phyloP scores from a whole-genome alignment of 2,888 invertebrate species.

The Diaprepes abbreviatus region DNA sequence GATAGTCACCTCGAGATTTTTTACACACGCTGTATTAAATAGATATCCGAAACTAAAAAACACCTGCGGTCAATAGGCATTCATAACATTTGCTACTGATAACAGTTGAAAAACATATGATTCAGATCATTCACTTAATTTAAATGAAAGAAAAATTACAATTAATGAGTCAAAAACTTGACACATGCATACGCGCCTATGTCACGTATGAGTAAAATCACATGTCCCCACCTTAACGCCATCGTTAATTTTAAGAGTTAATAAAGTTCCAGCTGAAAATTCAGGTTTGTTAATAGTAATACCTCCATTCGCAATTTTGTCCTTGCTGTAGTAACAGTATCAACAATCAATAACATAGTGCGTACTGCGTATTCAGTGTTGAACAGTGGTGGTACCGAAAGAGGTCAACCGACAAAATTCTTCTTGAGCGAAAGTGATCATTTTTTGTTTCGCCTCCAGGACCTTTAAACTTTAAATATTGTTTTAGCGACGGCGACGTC shows the following conservation, averaged over 20 bases:
- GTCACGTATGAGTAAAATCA: conserved; percentile 28
- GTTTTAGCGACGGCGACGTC: too few relatives aligned
- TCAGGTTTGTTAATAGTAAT: conserved; percentile 8
- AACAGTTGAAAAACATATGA: conserved; percentile 20
- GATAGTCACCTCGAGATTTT: too few relatives aligned
- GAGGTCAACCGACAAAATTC: conserved; percentile 32
- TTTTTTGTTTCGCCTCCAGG: conserved; percentile 15
- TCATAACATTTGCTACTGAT: too few relatives aligned
- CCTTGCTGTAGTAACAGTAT: conserved; percentile 35
- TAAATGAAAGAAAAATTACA: conserved; percentile 35
- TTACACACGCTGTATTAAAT: too few relatives aligned
- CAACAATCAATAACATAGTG: conserved; percentile 23
- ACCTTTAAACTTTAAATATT: conserved; percentile 43
- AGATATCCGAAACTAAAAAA: too few relatives aligned
- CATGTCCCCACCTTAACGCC: conserved; percentile 31
- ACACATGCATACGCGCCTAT: conserved; percentile 30
- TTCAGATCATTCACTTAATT: conserved; percentile 32
- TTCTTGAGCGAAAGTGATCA: conserved; percentile 26
- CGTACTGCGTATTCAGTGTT: conserved; percentile 17
- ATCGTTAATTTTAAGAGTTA: conserved; percentile 44
- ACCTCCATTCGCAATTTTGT: conserved; percentile 38
- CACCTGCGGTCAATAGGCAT: too few relatives aligned
- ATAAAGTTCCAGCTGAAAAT: conserved; percentile 33
- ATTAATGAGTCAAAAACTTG: conserved; percentile 38
- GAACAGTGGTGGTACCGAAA: conserved; percentile 39